phyloP scores from a whole-genome alignment of 1,140 invertebrate genomes.

The Goniozus legneri region DNA sequence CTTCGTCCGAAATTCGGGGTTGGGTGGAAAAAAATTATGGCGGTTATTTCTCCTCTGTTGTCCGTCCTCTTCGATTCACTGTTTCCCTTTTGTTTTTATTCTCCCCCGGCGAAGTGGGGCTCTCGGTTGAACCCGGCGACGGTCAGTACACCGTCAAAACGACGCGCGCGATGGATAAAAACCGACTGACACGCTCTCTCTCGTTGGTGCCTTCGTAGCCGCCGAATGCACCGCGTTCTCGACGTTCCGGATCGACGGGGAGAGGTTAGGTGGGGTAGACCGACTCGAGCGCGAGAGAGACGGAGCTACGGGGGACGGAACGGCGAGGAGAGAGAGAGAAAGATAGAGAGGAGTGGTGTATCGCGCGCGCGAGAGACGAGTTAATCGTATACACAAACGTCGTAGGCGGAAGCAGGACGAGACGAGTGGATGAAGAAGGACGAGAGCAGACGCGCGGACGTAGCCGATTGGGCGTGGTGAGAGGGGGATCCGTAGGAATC shows the following conservation, averaged over 20 bases:
- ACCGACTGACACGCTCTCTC: slow-evolving; percentile 24
- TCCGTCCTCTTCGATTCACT: too few relatives aligned
- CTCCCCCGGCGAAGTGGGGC: too few relatives aligned
- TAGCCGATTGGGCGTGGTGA: slow-evolving; percentile 29
- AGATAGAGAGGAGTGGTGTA: not conserved
- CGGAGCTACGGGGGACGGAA: not conserved
- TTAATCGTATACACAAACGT: not conserved
- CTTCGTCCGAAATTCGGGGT: too few relatives aligned
- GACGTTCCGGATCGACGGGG: too few relatives aligned
- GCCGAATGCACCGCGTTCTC: not conserved
- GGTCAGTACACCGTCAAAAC: too few relatives aligned
- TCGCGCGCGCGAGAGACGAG: not conserved
- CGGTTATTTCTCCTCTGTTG: too few relatives aligned
- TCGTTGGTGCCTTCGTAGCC: too few relatives aligned
- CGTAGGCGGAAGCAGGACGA: not conserved
- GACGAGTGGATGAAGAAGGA: not conserved
- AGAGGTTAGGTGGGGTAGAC: slow-evolving; percentile 11
- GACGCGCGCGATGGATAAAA: slow-evolving; percentile 21
- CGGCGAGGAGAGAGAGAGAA: not conserved
- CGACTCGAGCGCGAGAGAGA: not conserved
- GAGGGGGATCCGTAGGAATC: too few relatives aligned
- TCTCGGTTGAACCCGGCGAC: too few relatives aligned
- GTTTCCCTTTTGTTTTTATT: too few relatives aligned
- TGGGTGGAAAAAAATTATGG: too few relatives aligned
- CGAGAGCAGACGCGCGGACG: slow-evolving; percentile 14